phyloP scores from a whole-genome alignment of 2,113 vertebrate species.

The Rattus norvegicus region DNA sequence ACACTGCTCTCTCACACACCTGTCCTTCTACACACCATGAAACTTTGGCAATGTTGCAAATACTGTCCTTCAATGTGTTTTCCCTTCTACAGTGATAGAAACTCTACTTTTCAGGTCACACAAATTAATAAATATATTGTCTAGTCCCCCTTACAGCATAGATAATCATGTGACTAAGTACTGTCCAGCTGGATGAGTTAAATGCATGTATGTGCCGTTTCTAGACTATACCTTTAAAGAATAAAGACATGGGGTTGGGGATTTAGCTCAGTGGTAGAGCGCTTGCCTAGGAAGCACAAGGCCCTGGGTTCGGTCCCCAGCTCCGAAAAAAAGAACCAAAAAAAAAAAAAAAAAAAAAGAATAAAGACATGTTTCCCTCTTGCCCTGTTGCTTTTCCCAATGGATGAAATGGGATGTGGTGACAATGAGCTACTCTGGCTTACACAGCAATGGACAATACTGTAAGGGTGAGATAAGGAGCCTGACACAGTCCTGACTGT shows the following conservation, averaged over 20 bases:
- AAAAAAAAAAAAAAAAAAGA: too few species aligned
- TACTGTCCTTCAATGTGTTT: background rate
- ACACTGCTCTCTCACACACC: background rate
- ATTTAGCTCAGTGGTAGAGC: too few species aligned
- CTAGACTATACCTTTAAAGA: conserved; percentile 7
- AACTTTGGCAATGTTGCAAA: background rate
- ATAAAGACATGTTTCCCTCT: background rate
- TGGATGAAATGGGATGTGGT: background rate
- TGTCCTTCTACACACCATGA: background rate
- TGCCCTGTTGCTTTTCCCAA: background rate
- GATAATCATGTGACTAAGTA: background rate
- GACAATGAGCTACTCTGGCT: background rate
- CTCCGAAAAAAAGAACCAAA: too few species aligned
- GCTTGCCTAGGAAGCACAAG: too few species aligned
- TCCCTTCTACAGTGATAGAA: background rate
- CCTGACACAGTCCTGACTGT: background rate
- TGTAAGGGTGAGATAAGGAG: background rate
- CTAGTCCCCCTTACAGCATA: background rate
- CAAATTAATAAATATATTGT: background rate
- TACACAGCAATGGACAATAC: background rate
- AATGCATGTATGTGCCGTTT: background rate
- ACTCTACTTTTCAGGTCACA: conserved; percentile 5
- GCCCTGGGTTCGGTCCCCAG: too few species aligned
- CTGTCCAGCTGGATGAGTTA: background rate
- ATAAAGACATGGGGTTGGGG: background rate